phyloP scores from a whole-genome alignment of 2,888 invertebrate species.

The Mylabris sibirica region DNA sequence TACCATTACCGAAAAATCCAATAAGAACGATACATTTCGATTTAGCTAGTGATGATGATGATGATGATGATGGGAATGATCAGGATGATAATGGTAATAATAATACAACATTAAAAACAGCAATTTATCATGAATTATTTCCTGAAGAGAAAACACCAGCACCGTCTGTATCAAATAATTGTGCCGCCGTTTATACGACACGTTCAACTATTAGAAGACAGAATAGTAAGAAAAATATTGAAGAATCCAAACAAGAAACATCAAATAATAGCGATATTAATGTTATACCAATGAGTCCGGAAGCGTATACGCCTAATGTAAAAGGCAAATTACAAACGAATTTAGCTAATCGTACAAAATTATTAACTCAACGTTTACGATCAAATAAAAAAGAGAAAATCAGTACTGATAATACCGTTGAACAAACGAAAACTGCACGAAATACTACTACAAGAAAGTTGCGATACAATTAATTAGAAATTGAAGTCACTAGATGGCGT shows the following conservation, averaged over 20 bases:
- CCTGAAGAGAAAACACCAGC: background rate
- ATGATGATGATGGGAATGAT: background rate
- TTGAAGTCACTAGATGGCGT: background rate
- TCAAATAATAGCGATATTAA: background rate
- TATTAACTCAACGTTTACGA: slow-evolving; percentile 22
- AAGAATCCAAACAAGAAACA: no score
- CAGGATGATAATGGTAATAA: background rate
- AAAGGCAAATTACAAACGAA: background rate
- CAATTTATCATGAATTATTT: background rate
- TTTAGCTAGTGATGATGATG: background rate
- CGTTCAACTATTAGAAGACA: background rate
- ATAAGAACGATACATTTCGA: background rate
- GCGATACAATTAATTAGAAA: background rate
- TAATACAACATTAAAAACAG: background rate
- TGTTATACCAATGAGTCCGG: slow-evolving; percentile 12
- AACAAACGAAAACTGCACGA: background rate
- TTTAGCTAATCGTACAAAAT: slow-evolving; percentile 20
- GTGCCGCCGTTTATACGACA: background rate
- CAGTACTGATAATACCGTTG: background rate
- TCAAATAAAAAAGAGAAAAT: slow-evolving; percentile 17
- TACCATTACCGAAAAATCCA: background rate
- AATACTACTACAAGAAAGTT: background rate
- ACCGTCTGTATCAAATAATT: background rate
- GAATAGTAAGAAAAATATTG: no score
- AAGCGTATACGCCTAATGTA: slow-evolving; percentile 4